These are phyloP conservation scores for Drosophila pandora DNA, from an alignment of 1,140 invertebrate species.

Conservation along the genomic window DNA sequence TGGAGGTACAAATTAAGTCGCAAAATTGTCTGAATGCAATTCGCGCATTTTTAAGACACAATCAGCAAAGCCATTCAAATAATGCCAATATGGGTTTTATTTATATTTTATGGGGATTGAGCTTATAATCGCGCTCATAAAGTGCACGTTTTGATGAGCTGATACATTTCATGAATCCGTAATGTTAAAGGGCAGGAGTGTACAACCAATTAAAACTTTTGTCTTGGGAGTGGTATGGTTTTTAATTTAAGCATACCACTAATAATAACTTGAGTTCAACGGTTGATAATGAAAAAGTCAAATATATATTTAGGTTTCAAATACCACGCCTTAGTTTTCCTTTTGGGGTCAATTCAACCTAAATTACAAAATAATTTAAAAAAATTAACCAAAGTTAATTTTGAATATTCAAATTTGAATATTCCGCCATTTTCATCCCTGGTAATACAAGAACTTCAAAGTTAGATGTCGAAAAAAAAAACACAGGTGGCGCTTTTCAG, in stretches of 20 bases:
- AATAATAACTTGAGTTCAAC: background rate
- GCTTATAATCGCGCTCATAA: conserved; percentile 43
- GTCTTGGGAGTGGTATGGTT: conserved; percentile 4
- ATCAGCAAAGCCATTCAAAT: conserved; percentile 31
- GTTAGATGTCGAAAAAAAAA: too few relatives aligned
- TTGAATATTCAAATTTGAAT: background rate
- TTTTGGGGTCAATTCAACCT: too few relatives aligned
- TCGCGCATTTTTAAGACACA: conserved; percentile 35
- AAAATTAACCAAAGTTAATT: too few relatives aligned
- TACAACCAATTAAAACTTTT: conserved; percentile 20
- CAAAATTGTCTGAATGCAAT: conserved; percentile 35
- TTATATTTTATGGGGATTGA: conserved; percentile 32
- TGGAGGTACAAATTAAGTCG: conserved; percentile 48
- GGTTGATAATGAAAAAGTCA: background rate
- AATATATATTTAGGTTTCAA: too few relatives aligned
- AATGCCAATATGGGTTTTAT: conserved; percentile 31
- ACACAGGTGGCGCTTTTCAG: too few relatives aligned
- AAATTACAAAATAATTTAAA: too few relatives aligned
- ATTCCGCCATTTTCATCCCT: background rate
- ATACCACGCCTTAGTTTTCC: too few relatives aligned
- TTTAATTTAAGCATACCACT: background rate
- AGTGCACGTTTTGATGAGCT: conserved; percentile 45
- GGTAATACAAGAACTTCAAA: background rate
- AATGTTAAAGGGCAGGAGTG: conserved; percentile 17
- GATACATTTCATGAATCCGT: conserved; percentile 24